A percentile compares a stretch with the other conserved stretches of the same genome.
phyloP scores from a whole-genome alignment of 2,888 invertebrate species.

The Eudemis profundana region DNA sequence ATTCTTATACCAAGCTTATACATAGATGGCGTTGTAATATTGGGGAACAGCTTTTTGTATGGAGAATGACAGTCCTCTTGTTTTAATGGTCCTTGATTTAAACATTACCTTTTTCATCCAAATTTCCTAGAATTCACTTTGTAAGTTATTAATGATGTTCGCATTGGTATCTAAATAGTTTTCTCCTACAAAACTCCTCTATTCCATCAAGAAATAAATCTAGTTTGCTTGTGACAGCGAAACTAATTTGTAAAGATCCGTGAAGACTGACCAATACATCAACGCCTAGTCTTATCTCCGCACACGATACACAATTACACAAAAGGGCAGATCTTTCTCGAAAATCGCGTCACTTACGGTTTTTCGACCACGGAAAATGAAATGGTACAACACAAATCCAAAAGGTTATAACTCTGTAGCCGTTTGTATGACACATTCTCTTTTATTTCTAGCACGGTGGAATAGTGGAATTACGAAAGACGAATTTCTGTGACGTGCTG shows the following conservation, averaged over 20 bases:
- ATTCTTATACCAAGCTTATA: too few relatives aligned
- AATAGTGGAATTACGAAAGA: not conserved
- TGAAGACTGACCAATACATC: conserved; percentile 15
- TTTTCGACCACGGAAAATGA: not conserved
- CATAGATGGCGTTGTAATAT: too few relatives aligned
- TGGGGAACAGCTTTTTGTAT: too few relatives aligned
- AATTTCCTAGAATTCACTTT: too few relatives aligned
- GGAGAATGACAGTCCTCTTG: too few relatives aligned
- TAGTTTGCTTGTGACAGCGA: conserved; percentile 21
- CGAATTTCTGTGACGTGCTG: conserved; percentile 1
- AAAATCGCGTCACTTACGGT: not conserved
- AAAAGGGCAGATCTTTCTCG: not conserved
- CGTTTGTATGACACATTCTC: not conserved
- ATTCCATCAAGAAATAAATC: conserved; percentile 1
- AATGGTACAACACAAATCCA: not conserved
- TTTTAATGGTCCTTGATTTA: too few relatives aligned
- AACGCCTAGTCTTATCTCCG: conserved; percentile 20
- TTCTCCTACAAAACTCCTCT: not conserved
- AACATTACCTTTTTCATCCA: too few relatives aligned
- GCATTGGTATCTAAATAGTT: too few relatives aligned
- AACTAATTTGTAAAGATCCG: conserved; percentile 22
- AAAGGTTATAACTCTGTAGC: not conserved
- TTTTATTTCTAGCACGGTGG: not conserved
- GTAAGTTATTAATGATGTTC: too few relatives aligned
- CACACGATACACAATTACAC: not conserved